phyloP scores from a whole-genome alignment of 2,888 invertebrate genomes.

The Yponomeuta malinellus region DNA sequence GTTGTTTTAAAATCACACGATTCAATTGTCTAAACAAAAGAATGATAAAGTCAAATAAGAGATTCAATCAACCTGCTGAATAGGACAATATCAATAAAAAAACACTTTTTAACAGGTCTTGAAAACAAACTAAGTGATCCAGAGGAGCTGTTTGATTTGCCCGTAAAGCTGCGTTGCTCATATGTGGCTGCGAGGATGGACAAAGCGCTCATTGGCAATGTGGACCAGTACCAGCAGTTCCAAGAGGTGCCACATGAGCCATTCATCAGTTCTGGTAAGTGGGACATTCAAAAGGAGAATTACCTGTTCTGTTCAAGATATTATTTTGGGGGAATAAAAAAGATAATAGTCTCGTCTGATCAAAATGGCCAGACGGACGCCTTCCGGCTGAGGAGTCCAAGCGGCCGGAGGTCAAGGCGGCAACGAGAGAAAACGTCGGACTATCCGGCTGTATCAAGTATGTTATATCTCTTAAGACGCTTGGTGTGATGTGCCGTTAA shows the following conservation, averaged over 20 bases:
- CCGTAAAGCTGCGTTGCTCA: conserved; percentile 77
- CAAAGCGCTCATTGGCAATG: conserved; percentile 71
- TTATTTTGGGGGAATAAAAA: too few species aligned
- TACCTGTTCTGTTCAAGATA: too few species aligned
- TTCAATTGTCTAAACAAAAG: neutral
- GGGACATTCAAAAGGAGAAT: neutral
- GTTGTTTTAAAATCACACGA: too few species aligned
- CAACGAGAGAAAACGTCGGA: too few species aligned
- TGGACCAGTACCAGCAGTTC: conserved; percentile 63
- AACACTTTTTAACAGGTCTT: conserved; percentile 58
- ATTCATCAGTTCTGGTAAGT: conserved; percentile 59
- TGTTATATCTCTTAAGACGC: too few species aligned
- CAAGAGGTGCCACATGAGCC: conserved; percentile 65
- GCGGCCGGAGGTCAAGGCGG: too few species aligned
- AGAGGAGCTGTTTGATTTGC: conserved; percentile 91
- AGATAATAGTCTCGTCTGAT: too few species aligned
- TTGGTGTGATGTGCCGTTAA: too few species aligned
- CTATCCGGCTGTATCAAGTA: too few species aligned
- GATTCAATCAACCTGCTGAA: neutral
- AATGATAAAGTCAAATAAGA: neutral
- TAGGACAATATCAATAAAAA: neutral
- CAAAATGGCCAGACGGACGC: too few species aligned
- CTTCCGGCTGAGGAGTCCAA: too few species aligned
- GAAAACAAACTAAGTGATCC: conserved; percentile 81
- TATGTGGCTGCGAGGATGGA: conserved; percentile 78